A percentile compares a stretch with the other conserved stretches of the same genome.
phyloP scores from a whole-genome alignment of 2,888 invertebrate genomes.

The Tetramorium bicarinatum region DNA sequence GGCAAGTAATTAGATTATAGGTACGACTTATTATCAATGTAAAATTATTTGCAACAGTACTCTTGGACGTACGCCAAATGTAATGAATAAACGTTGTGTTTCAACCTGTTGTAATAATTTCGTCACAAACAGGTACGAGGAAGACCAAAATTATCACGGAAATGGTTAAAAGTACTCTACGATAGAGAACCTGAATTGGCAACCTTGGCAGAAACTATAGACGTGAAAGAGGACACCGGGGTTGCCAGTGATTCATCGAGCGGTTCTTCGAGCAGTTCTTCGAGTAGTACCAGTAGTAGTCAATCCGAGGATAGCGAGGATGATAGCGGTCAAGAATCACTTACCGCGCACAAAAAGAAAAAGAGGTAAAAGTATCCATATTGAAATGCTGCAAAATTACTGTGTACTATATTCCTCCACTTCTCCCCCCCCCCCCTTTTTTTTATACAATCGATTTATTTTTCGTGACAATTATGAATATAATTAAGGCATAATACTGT shows the following conservation, averaged over 20 bases:
- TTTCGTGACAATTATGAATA: slow-evolving; percentile 64
- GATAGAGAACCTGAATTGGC: slow-evolving; percentile 93
- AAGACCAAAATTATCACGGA: slow-evolving; percentile 97
- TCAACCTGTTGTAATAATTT: slow-evolving; percentile 7
- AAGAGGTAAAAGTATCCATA: slow-evolving; percentile 87
- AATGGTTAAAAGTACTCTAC: slow-evolving; percentile 93
- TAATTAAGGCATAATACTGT: slow-evolving; percentile 74
- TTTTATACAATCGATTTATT: slow-evolving; percentile 67
- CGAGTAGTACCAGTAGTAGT: slow-evolving; percentile 90
- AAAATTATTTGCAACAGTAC: background rate
- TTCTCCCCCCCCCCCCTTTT: background rate
- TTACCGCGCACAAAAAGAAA: slow-evolving; percentile 94
- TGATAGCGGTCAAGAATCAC: slow-evolving; percentile 95
- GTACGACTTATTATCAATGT: background rate
- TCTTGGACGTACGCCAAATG: background rate
- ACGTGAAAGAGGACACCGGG: slow-evolving; percentile 94
- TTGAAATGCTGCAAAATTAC: slow-evolving; percentile 14
- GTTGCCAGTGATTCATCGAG: slow-evolving; percentile 98
- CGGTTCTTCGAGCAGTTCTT: slow-evolving; percentile 91
- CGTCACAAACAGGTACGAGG: slow-evolving; percentile 89
- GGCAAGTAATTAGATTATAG: background rate
- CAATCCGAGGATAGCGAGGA: slow-evolving; percentile 91
- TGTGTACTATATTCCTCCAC: slow-evolving; percentile 21
- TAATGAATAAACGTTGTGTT: background rate
- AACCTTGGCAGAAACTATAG: slow-evolving; percentile 93